Evolutionary conservation across 1,140 invertebrate genomes (phyloP).

Genomic region (Chionoecetes opilio): DNA sequence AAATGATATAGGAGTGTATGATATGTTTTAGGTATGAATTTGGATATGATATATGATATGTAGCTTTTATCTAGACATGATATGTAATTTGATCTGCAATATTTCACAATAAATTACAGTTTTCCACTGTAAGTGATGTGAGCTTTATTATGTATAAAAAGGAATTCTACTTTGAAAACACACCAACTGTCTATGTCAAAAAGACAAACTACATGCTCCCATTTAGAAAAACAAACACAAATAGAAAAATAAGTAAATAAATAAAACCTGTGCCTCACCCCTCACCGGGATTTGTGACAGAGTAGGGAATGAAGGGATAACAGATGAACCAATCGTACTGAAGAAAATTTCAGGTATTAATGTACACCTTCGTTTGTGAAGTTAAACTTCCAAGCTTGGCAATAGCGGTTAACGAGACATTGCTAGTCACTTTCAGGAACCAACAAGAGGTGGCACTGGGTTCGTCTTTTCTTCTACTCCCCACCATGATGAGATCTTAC

Average conservation of each 20-base stretch:
- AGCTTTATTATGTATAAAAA: constrained; percentile 61
- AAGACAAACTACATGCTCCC: constrained; percentile 73
- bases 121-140: constrained; percentile 49
- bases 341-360: constrained; percentile 75
- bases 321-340: constrained; percentile 72
- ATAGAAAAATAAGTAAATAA: constrained; percentile 28
- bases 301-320: constrained; percentile 76
- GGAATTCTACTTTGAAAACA: constrained; percentile 54
- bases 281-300: constrained; percentile 73
- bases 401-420: constrained; percentile 66
- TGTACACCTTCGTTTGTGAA: constrained; percentile 75
- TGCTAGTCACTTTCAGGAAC: constrained; percentile 75
- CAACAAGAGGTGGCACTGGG: constrained; percentile 79
- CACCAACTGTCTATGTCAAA: constrained; percentile 52
- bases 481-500: constrained; percentile 76
- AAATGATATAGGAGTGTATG: constrained; percentile 76
- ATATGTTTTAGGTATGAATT: constrained; percentile 73
- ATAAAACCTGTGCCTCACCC: constrained; percentile 74
- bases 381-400: constrained; percentile 76
- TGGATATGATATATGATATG: constrained; percentile 78
- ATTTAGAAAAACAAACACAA: not conserved
- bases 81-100: constrained; percentile 71
- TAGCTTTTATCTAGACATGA: constrained; percentile 71
- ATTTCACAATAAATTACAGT: constrained; percentile 49
- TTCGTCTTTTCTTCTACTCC: constrained; percentile 75